A percentile compares a stretch with the other conserved stretches of the same genome.
phyloP scores from a whole-genome alignment of 2,797 vertebrate species.

The Psittacula derbiana region DNA sequence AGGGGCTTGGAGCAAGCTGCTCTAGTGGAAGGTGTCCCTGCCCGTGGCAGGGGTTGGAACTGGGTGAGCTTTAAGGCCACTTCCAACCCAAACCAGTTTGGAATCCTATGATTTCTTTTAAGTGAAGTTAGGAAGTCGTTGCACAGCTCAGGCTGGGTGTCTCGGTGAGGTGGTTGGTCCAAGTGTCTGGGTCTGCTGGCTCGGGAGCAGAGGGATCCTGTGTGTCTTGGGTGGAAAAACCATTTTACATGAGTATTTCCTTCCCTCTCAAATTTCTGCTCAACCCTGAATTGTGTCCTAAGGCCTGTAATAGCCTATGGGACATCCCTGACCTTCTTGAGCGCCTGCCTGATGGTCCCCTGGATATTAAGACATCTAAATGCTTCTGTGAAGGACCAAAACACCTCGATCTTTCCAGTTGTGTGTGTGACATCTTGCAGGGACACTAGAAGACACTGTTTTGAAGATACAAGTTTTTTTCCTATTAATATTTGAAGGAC shows the following conservation, averaged over 20 bases:
- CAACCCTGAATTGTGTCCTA: neutral
- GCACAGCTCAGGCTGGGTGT: neutral
- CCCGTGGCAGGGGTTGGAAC: rapidly evolving
- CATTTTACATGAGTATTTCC: neutral
- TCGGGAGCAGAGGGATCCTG: rapidly evolving
- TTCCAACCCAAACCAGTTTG: neutral
- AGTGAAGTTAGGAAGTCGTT: neutral
- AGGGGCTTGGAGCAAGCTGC: neutral
- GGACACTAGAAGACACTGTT: neutral
- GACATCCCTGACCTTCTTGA: neutral
- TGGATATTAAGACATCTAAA: neutral
- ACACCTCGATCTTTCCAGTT: neutral
- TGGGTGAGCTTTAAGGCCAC: neutral
- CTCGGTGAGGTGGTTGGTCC: neutral
- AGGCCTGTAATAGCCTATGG: neutral
- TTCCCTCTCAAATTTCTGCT: neutral
- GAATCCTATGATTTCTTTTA: neutral
- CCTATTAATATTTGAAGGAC: neutral
- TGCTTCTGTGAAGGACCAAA: neutral
- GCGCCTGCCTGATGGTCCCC: neutral
- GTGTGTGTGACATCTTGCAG: neutral
- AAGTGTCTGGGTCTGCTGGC: neutral
- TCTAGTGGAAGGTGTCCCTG: neutral
- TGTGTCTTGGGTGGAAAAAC: neutral
- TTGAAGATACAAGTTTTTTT: neutral